Percentiles rank a stretch among this genome's conserved stretches.
Evolutionary conservation across 2,113 vertebrate genomes (phyloP).

Genomic region (Gorsachius goisagi): DNA sequence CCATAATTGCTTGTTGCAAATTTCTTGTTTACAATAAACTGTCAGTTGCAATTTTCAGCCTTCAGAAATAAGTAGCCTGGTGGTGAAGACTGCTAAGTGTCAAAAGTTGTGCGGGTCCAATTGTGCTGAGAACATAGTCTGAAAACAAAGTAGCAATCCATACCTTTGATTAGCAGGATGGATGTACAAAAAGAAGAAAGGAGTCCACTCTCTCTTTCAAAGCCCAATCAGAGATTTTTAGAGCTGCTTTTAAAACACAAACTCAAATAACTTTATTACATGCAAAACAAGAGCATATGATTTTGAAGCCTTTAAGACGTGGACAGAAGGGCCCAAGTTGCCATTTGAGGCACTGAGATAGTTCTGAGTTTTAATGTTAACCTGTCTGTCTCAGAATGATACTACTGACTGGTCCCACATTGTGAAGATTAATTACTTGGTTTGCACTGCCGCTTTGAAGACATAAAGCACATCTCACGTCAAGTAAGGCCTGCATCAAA

Average conservation of each 20-base stretch:
- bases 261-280: background rate
- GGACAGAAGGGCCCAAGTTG: background rate
- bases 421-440: constrained; percentile 4
- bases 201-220: background rate
- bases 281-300: background rate
- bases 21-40: background rate
- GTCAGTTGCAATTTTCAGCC: background rate
- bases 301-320: background rate
- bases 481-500: background rate
- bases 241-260: background rate
- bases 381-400: background rate
- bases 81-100: background rate
- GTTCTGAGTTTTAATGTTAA: background rate
- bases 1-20: background rate
- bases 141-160: background rate
- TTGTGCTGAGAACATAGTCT: background rate
- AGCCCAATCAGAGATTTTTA: background rate
- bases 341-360: background rate
- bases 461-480: background rate
- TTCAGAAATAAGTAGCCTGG: background rate
- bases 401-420: background rate
- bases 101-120: background rate
- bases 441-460: background rate
- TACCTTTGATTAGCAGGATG: background rate
- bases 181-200: background rate